Conservation (phyloP, 2,888 invertebrate species). For the Dryobota labecula region DNA sequence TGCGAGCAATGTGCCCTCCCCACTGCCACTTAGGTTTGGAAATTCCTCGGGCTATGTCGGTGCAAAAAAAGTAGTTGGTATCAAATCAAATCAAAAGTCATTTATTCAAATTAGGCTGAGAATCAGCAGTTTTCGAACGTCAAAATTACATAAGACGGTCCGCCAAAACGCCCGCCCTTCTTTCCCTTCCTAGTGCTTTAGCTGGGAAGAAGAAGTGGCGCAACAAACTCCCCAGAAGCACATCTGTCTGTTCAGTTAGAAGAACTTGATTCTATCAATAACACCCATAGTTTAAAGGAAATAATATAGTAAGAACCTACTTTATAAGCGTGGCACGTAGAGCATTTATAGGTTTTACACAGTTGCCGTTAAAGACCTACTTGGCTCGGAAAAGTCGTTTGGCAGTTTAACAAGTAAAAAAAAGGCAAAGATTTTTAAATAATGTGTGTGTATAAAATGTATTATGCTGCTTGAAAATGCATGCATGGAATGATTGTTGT, state of each 20-base stretch:
- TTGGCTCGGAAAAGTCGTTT: slow-evolving; percentile 32
- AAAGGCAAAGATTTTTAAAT: slow-evolving; percentile 12
- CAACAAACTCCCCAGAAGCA: no score
- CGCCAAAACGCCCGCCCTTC: no score
- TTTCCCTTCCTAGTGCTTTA: no score
- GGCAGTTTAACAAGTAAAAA: slow-evolving; percentile 15
- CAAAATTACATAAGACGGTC: no score
- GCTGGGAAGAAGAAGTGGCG: no score
- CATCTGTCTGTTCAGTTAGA: no score
- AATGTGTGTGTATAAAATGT: slow-evolving; percentile 16
- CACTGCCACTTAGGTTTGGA: no score
- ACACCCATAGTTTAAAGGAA: neutral
- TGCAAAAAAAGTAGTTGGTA: neutral
- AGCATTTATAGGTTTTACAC: slow-evolving; percentile 34
- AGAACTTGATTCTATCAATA: no score
- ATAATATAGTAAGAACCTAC: neutral
- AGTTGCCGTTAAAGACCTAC: slow-evolving; percentile 30
- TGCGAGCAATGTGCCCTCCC: no score
- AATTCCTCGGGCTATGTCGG: neutral
- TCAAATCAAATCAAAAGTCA: no score
- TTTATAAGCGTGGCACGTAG: slow-evolving; percentile 37
- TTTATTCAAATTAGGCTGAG: no score
- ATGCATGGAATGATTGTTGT: neutral
- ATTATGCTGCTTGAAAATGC: neutral
- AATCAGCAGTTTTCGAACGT: no score